These are phyloP conservation scores for Diloba caeruleocephala DNA, from an alignment of 2,888 invertebrate species.

Conservation along the genomic window DNA sequence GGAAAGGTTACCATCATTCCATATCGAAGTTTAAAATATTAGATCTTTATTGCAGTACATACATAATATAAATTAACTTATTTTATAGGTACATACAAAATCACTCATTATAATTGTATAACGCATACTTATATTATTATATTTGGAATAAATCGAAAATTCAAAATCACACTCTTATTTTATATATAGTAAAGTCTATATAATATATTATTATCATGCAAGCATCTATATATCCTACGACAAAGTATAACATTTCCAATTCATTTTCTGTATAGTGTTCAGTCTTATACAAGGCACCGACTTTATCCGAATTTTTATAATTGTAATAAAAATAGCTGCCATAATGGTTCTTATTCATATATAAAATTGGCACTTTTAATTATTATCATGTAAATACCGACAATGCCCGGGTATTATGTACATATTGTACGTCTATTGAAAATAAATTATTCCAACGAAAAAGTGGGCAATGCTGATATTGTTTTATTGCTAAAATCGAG, in stretches of 20 bases:
- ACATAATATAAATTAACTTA: no score
- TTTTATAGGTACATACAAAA: constrained; percentile 41
- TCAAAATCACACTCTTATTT: constrained; percentile 43
- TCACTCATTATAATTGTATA: constrained; percentile 29
- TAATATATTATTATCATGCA: constrained; percentile 31
- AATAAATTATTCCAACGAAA: not conserved
- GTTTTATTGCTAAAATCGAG: constrained; percentile 38
- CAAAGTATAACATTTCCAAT: constrained; percentile 34
- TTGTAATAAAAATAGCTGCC: constrained; percentile 62
- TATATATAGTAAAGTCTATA: constrained; percentile 21
- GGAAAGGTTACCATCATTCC: not conserved
- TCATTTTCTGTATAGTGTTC: constrained; percentile 60
- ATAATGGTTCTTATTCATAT: constrained; percentile 23
- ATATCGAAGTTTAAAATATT: constrained; percentile 6
- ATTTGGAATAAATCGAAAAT: constrained; percentile 42
- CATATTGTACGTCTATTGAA: no score
- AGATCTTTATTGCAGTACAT: constrained; percentile 14
- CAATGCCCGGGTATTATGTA: constrained; percentile 16
- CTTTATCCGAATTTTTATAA: constrained; percentile 60
- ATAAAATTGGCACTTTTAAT: constrained; percentile 48
- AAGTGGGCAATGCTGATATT: constrained; percentile 6
- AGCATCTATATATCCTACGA: constrained; percentile 22
- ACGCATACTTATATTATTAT: constrained; percentile 32
- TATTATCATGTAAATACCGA: constrained; percentile 26
- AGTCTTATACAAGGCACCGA: constrained; percentile 83